Conservation (phyloP, 2,113 vertebrate species). For the Aptenodytes patagonicus region DNA sequence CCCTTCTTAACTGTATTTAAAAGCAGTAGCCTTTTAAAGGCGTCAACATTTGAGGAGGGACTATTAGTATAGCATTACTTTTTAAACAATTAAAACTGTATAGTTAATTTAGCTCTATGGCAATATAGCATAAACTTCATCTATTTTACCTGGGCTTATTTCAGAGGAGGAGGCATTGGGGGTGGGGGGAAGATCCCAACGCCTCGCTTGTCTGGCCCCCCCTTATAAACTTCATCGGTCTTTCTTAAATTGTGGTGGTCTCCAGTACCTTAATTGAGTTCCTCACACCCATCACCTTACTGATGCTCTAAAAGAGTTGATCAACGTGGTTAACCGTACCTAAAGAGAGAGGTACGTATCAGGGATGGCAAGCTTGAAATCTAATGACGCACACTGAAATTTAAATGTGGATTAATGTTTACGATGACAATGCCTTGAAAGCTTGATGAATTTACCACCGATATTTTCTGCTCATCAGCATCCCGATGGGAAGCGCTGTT, state of each 20-base stretch:
- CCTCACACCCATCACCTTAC: rapidly evolving
- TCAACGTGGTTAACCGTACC: not conserved
- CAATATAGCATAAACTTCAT: too few relatives aligned
- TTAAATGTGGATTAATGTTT: rapidly evolving
- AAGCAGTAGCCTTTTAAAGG: not conserved
- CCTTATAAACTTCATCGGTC: not conserved
- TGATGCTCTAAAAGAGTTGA: not conserved
- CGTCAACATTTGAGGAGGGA: too few relatives aligned
- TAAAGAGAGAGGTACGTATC: rapidly evolving
- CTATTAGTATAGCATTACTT: not conserved
- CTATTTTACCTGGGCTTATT: not conserved
- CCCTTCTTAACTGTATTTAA: not conserved
- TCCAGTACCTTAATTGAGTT: not conserved
- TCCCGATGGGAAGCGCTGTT: not conserved
- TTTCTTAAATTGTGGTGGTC: not conserved
- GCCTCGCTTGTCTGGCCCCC: not conserved
- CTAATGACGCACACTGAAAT: rapidly evolving
- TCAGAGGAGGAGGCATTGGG: rapidly evolving
- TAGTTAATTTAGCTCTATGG: not conserved
- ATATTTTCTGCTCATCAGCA: not conserved
- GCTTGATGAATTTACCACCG: not conserved
- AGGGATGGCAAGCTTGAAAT: not conserved
- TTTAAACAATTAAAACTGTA: too few relatives aligned
- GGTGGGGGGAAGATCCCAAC: not conserved
- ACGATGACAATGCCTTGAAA: rapidly evolving